Conservation (phyloP, 2,888 invertebrate genomes). For the Rhodophaea formosa region DNA sequence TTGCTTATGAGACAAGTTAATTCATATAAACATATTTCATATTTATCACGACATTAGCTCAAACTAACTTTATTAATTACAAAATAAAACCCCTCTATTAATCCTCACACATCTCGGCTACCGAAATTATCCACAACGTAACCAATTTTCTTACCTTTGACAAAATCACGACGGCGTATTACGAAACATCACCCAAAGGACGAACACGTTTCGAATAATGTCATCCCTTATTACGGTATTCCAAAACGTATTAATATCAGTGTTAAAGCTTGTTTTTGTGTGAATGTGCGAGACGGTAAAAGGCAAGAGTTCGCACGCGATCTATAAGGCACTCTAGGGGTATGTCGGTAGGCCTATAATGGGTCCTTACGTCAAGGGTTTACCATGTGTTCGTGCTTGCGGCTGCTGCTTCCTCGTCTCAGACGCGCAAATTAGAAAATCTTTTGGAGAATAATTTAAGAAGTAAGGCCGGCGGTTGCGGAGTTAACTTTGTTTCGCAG, state of each 20-base stretch:
- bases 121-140: conserved; percentile 72
- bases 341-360: conserved; percentile 61
- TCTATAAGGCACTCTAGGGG: conserved; percentile 58
- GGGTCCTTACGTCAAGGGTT: conserved; percentile 45
- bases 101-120: conserved; percentile 48
- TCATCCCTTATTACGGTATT: conserved; percentile 43
- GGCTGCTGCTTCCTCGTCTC: conserved; percentile 49
- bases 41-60: not conserved
- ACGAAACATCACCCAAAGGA: conserved; percentile 79
- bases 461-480: conserved; percentile 53
- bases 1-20: too few relatives aligned
- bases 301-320: conserved; percentile 47
- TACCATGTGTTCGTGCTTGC: conserved; percentile 55
- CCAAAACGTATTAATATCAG: conserved; percentile 60
- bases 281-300: conserved; percentile 41
- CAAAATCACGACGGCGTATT: conserved; percentile 77
- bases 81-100: conserved; percentile 36
- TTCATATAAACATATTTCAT: not conserved
- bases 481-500: conserved; percentile 61
- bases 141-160: conserved; percentile 81
- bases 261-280: conserved; percentile 60
- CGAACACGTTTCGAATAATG: conserved; percentile 70
- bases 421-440: conserved; percentile 78
- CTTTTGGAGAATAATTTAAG: conserved; percentile 79
- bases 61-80: conserved; percentile 26